Conservation (phyloP, 2,113 vertebrate genomes). For the Notothenia coriiceps region DNA sequence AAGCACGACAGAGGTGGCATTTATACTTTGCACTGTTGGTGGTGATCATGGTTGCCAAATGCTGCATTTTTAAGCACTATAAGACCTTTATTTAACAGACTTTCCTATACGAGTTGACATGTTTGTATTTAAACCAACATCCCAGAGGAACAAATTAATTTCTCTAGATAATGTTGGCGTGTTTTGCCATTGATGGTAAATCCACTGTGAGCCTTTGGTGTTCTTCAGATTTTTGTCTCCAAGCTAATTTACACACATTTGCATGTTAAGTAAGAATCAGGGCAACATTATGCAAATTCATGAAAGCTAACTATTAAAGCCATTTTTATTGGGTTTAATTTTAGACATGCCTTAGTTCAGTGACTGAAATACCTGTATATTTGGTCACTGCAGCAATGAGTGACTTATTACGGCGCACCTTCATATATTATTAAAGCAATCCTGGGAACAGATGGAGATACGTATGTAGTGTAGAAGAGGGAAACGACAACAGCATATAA, state of each 20-base stretch:
- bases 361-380: not conserved
- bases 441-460: not conserved
- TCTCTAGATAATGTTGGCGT: constrained; percentile 42
- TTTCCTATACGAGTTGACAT: not conserved
- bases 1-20: not conserved
- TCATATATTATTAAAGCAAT: not conserved
- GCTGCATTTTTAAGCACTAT: not conserved
- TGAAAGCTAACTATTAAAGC: constrained; percentile 49
- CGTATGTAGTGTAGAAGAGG: not conserved
- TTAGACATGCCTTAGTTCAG: not conserved
- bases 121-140: constrained; percentile 38
- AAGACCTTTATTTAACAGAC: constrained; percentile 23
- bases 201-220: constrained; percentile 27
- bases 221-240: constrained; percentile 45
- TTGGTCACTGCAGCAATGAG: not conserved
- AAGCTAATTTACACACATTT: constrained; percentile 63
- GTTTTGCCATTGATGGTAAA: constrained; percentile 43
- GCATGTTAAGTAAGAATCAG: constrained; percentile 63
- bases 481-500: not conserved
- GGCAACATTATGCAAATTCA: constrained; percentile 55
- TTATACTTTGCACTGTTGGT: not conserved
- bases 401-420: not conserved
- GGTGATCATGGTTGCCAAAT: not conserved
- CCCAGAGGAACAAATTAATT: constrained; percentile 45
- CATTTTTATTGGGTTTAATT: constrained; percentile 37